Evolutionary conservation across 2,888 invertebrate genomes (phyloP), one percentile per base, ranked within the genome.

Genomic region (Muscina levida): DNA sequence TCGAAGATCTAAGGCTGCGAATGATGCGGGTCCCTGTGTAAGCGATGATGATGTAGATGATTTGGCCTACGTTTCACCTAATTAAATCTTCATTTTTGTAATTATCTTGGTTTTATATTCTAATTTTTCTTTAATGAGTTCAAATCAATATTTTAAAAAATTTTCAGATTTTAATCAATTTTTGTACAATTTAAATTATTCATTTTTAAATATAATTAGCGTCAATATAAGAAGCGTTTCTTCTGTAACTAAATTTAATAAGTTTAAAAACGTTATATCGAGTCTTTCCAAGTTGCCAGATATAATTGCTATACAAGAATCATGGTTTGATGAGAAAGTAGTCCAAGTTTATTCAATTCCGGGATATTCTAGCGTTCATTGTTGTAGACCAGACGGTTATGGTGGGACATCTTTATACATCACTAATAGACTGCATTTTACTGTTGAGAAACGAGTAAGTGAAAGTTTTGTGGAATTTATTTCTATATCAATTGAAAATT

Each of bases 341-440:
- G 31, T 37, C 15, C 8, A 6, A 17, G 37, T 8, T 11, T 59
- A 13, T 59, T 37, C 37, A 1, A 37, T 59, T 8, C 59, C 59
- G 6, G 31, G 37, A 2, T 59, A 59, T 19, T 17, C 13, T n/a
- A 3, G 4, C 4, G 59, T 59, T 37, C 59, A 59, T 37, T 37
- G 59, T 37, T 39, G 39, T 59, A 59, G 59, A 39, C 15, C 1
- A 37, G 59, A 59, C 15, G 59, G 59, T 8, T 59, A 59, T 37
- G 39, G 59, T 37, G 57, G 57, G 6, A 26, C 26, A 11, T 57
- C 57, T 6, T 2, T 57, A 15, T 57, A 57, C 31, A 31, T 57
- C 2, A 24, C n/a, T 5, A 15, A 57, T 1, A 26, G 15, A 1
- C 6, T 31, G 1, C 1, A 57, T 1, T 57, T 31, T 31, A 11